A percentile compares a stretch with the other conserved stretches of the same genome.
phyloP scores from a whole-genome alignment of 2,113 vertebrate genomes.

The Passer montanus region DNA sequence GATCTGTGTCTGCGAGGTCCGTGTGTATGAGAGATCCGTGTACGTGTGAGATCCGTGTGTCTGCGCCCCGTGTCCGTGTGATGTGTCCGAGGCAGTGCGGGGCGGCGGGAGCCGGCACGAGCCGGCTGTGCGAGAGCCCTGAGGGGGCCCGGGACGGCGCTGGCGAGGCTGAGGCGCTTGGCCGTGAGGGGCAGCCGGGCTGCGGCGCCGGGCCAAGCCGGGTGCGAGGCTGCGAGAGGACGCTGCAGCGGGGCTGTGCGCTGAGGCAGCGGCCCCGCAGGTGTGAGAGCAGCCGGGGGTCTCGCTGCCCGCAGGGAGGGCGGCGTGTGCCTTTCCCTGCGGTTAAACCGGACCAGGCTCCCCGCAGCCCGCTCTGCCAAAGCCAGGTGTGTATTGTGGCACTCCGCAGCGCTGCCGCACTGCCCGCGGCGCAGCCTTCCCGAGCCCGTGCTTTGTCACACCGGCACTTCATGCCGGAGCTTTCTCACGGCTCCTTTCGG shows the following conservation, averaged over 20 bases:
- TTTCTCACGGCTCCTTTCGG: not conserved
- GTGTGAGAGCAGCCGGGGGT: not conserved
- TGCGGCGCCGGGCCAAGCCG: not conserved
- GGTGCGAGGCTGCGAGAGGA: not conserved
- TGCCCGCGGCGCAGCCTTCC: not conserved
- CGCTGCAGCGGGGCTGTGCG: not conserved
- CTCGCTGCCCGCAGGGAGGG: not conserved
- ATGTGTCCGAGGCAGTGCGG: not conserved
- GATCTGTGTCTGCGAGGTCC: not conserved
- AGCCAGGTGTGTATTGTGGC: not conserved
- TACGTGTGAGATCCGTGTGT: not conserved
- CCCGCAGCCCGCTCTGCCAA: not conserved
- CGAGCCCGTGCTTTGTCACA: not conserved
- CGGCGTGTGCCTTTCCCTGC: not conserved
- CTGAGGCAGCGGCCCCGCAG: not conserved
- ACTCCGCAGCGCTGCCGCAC: not conserved
- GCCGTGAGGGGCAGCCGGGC: not conserved
- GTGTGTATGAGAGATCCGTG: too few species aligned
- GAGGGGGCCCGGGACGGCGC: not conserved
- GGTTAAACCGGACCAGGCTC: not conserved
- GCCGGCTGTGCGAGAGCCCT: not conserved
- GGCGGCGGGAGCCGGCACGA: not conserved
- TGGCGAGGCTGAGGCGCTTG: not conserved
- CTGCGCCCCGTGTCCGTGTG: not conserved
- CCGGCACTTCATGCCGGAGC: not conserved